phyloP scores from a whole-genome alignment of 1,140 invertebrate genomes.

The Drosophila pruinosa region DNA sequence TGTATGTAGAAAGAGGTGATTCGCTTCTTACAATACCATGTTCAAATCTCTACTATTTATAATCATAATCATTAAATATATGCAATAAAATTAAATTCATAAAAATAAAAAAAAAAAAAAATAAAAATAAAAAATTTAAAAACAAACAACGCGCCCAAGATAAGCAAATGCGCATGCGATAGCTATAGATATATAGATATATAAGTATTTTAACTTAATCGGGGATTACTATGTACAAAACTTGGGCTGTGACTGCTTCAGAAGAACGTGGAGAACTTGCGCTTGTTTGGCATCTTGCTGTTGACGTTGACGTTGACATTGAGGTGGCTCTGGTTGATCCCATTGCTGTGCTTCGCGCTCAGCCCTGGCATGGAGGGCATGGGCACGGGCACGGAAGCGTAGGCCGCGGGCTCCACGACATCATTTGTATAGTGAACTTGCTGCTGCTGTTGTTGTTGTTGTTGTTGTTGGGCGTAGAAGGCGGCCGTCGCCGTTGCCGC shows the following conservation, averaged over 20 bases:
- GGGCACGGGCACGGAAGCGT: constrained; percentile 57
- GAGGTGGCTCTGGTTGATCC: constrained; percentile 49
- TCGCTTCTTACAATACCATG: too few relatives aligned
- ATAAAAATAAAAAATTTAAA: constrained; percentile 8
- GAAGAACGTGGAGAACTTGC: constrained; percentile 80
- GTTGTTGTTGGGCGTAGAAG: constrained; percentile 9
- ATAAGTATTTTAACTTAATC: too few relatives aligned
- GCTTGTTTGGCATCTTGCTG: constrained; percentile 67
- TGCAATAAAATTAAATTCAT: neutral
- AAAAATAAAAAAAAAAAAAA: neutral
- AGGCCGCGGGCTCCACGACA: constrained; percentile 53
- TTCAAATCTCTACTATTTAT: neutral
- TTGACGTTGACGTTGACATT: constrained; percentile 25
- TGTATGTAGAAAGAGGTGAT: neutral
- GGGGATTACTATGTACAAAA: too few relatives aligned
- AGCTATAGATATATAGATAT: too few relatives aligned
- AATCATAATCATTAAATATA: neutral
- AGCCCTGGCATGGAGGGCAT: constrained; percentile 9
- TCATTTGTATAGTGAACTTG: constrained; percentile 3
- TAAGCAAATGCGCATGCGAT: neutral
- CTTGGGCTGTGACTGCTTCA: constrained; percentile 16
- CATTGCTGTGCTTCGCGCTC: constrained; percentile 43
- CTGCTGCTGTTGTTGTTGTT: constrained; percentile 16
- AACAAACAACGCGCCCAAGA: neutral
- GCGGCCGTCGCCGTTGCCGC: constrained; percentile 23